Evolutionary conservation across 2,113 vertebrate genomes (phyloP).

Genomic region (Eleginops maclovinus): DNA sequence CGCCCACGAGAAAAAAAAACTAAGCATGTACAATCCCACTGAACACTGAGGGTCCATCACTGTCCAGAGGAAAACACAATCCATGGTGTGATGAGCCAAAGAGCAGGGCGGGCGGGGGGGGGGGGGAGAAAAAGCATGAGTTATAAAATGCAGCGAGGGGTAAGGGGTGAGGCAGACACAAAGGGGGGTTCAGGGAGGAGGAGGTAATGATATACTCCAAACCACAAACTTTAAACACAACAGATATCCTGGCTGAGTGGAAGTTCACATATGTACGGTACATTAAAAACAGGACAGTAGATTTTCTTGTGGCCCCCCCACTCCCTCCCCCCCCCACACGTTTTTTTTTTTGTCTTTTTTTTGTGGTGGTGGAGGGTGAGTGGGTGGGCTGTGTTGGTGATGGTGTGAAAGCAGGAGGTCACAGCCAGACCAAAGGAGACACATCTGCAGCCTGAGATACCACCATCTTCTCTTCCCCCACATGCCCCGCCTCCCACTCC

Average conservation of each 20-base stretch:
- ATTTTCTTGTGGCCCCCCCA: slow-evolving; percentile 13
- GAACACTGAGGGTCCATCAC: slow-evolving; percentile 47
- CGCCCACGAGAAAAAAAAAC: background rate
- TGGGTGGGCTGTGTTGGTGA: slow-evolving; percentile 75
- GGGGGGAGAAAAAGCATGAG: slow-evolving; percentile 27
- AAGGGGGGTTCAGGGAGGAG: background rate
- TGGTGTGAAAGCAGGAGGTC: slow-evolving; percentile 80
- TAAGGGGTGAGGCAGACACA: slow-evolving; percentile 47
- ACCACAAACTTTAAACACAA: slow-evolving; percentile 71
- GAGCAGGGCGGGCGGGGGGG: background rate
- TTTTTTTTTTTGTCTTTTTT: slow-evolving; percentile 3
- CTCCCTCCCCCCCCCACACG: slow-evolving; percentile 7
- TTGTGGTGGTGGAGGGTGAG: slow-evolving; percentile 68
- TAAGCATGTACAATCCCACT: slow-evolving; percentile 23
- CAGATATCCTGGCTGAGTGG: slow-evolving; percentile 57
- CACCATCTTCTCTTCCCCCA: slow-evolving; percentile 65
- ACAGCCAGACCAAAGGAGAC: slow-evolving; percentile 86
- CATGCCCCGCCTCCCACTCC: background rate
- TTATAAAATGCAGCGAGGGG: slow-evolving; percentile 33
- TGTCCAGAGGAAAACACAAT: slow-evolving; percentile 44
- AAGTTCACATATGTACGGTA: slow-evolving; percentile 73
- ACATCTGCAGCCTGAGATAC: slow-evolving; percentile 88
- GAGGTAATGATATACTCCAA: slow-evolving; percentile 69
- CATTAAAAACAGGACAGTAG: slow-evolving; percentile 61
- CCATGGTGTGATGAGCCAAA: slow-evolving; percentile 25